phyloP scores from a whole-genome alignment of 2,113 vertebrate genomes.

The Chitala chitala region DNA sequence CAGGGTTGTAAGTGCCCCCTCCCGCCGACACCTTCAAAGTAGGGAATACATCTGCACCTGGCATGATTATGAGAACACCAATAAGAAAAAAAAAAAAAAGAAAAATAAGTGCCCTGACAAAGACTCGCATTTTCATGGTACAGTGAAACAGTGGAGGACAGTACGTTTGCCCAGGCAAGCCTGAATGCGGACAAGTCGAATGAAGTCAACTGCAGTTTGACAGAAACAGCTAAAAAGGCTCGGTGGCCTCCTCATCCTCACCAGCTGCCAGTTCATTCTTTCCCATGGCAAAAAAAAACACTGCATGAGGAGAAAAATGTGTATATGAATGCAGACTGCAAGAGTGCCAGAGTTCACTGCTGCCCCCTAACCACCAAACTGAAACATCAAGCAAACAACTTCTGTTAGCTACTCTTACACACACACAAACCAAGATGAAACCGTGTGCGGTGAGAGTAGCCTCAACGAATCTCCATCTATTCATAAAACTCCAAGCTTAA shows the following conservation, averaged over 20 bases:
- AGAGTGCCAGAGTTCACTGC: neutral
- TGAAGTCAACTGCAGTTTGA: neutral
- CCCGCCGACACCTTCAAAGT: too few relatives aligned
- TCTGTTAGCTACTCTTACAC: neutral
- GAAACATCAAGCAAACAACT: conserved; percentile 2
- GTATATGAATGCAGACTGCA: neutral
- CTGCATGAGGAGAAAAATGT: neutral
- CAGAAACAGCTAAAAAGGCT: conserved; percentile 2
- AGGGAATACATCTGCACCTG: too few relatives aligned
- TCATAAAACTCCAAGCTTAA: neutral
- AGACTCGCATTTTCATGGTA: conserved; percentile 4
- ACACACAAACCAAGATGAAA: neutral
- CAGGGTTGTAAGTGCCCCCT: too few relatives aligned
- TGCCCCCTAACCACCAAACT: neutral
- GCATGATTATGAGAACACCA: neutral
- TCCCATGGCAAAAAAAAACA: neutral
- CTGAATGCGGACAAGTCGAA: neutral
- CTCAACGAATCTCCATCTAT: neutral
- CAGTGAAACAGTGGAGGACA: too few relatives aligned
- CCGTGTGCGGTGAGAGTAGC: too few relatives aligned
- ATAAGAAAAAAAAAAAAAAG: neutral
- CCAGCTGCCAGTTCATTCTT: neutral
- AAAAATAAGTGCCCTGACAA: conserved; percentile 16
- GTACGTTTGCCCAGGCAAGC: too few relatives aligned
- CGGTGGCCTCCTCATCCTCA: neutral